Evolutionary conservation across 2,888 invertebrate species (phyloP), one percentile per base, ranked within the genome.

Genomic region (Hermaeophaga mercurialis): DNA sequence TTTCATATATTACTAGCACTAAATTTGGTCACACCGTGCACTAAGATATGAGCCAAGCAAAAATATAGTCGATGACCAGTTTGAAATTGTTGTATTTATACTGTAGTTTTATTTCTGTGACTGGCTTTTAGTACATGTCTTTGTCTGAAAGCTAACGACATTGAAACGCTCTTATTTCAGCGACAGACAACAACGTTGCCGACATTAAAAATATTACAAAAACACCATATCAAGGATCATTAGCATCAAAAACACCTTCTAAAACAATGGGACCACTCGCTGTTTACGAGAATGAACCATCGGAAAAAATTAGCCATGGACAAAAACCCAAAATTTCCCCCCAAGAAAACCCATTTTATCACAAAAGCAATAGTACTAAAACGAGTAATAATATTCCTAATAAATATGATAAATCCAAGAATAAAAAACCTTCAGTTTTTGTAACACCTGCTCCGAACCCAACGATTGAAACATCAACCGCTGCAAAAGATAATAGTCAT

Each of bases 201-300:
- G 58, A 62, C 57, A 63, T 54, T 39, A 63, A 61, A 64, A 66
- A 58, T 41, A 54, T 63, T 41, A 69, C 66, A 49, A 65, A 68
- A 55, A 26, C 41, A 18, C 31, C 56, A 41, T 54, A 59, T 31
- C 11, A 49, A 50, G 65, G 54, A 46, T 56, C 61, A 9, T 62
- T 70, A 45, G 57, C 58, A 34, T 28, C 67, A 17, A 73, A 72
- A 66, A 39, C 62, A 38, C 73, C 76, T 4, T 74, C 76, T 2
- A 75, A 76, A 70, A 67, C 72, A 7, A 58, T 74, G 49, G 78
- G 78, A 44, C 78, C 78, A 8, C 66, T 78, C 33, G 47, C 70
- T 28, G 70, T 75, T 31, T 78, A 77, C 62, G 65, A 69, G 33
- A 77, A 77, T 48, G 65, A 66, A 15, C 63, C 67, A 24, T 61